Conservation (phyloP, 2,113 vertebrate species). For the Taurulus bubalis region DNA sequence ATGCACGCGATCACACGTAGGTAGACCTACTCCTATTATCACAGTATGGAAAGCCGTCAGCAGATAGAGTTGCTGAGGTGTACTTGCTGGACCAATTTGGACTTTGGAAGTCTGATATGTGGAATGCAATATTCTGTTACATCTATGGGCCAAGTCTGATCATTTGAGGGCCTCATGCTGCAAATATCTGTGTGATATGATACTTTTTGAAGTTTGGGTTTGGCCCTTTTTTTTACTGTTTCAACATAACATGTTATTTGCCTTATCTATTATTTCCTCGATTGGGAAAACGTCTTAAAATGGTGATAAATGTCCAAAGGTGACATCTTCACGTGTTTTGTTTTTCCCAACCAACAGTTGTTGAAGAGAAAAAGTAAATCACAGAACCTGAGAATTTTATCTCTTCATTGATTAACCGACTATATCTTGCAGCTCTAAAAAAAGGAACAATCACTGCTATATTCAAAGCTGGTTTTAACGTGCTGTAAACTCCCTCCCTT, state of each 20-base stretch:
- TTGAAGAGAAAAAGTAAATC: too few relatives aligned
- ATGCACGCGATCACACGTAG: too few relatives aligned
- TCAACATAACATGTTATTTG: neutral
- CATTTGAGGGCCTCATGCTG: too few relatives aligned
- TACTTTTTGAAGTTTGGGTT: neutral
- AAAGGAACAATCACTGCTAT: neutral
- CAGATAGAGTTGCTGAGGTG: neutral
- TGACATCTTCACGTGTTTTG: neutral
- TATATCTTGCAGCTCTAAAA: neutral
- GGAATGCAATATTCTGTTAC: neutral
- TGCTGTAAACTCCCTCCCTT: neutral
- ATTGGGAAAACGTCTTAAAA: neutral
- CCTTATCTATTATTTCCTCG: too few relatives aligned
- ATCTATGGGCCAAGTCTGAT: too few relatives aligned
- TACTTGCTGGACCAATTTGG: neutral
- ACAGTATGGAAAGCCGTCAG: neutral
- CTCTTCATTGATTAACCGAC: too few relatives aligned
- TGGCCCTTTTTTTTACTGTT: neutral
- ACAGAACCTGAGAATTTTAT: neutral
- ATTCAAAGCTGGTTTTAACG: neutral
- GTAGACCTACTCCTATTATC: neutral
- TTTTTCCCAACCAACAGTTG: neutral
- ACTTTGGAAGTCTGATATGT: neutral
- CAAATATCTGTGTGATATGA: too few relatives aligned
- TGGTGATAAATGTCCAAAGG: neutral